Percentiles rank a stretch among this genome's conserved stretches.
Conservation (phyloP, 1,140 invertebrate genomes). For the Charaxes varanes region DNA sequence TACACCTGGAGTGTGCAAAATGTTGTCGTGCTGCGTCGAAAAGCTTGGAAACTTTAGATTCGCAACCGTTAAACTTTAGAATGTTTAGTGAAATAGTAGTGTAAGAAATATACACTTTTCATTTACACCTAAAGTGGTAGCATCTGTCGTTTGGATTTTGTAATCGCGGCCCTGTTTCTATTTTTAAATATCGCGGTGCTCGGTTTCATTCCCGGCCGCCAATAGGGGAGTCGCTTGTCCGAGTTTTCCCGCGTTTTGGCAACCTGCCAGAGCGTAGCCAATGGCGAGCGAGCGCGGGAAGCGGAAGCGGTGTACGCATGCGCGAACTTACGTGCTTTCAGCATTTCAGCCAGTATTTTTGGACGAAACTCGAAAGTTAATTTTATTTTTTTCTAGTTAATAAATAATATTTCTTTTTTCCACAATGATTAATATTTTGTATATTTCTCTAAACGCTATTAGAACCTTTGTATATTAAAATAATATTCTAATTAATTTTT, state of each 20-base stretch:
- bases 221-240: constrained; percentile 40
- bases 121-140: neutral
- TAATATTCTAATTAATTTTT: too few relatives aligned
- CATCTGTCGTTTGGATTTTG: constrained; percentile 30
- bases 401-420: too few relatives aligned
- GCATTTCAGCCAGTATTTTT: constrained; percentile 6
- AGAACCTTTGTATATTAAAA: too few relatives aligned
- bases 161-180: constrained; percentile 53
- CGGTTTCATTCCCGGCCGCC: constrained; percentile 54
- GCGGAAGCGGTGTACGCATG: constrained; percentile 40
- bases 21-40: neutral
- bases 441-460: too few relatives aligned
- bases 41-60: neutral
- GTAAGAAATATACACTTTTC: neutral
- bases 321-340: constrained; percentile 16
- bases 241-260: constrained; percentile 66
- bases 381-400: too few relatives aligned
- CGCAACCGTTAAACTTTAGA: too few relatives aligned
- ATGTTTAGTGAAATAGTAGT: too few relatives aligned
- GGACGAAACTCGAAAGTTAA: too few relatives aligned
- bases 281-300: constrained; percentile 47
- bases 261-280: constrained; percentile 49
- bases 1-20: too few relatives aligned
- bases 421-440: too few relatives aligned
- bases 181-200: constrained; percentile 73